Conservation (phyloP, 2,888 invertebrate species). For the Auanema sp. region DNA sequence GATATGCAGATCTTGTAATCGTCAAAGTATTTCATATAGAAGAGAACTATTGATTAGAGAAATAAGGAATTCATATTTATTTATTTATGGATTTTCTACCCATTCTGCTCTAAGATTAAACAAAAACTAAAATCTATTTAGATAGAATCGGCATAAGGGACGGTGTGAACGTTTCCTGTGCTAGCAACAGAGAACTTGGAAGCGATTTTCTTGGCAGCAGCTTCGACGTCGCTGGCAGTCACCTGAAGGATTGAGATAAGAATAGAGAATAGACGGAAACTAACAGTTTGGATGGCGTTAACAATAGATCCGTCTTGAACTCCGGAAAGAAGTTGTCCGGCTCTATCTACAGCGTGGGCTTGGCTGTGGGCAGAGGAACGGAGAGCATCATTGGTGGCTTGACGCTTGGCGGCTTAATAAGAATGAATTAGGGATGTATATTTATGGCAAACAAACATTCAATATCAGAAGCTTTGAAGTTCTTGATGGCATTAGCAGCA, state of each 20-base stretch:
- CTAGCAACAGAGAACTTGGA: constrained; percentile 39
- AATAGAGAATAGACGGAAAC: neutral
- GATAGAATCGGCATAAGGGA: constrained; percentile 43
- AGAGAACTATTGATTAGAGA: too few species aligned
- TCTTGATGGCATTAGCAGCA: constrained; percentile 45
- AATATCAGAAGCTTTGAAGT: constrained; percentile 36
- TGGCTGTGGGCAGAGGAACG: constrained; percentile 31
- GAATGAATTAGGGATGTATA: neutral
- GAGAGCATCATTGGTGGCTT: constrained; percentile 32
- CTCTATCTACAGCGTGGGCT: constrained; percentile 28
- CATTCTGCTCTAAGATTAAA: too few species aligned
- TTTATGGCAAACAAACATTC: constrained; percentile 19
- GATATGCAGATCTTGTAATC: too few species aligned
- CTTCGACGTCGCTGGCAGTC: constrained; percentile 32
- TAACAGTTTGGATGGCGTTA: constrained; percentile 22
- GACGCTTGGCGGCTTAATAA: constrained; percentile 32
- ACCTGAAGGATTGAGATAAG: constrained; percentile 21
- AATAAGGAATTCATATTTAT: too few species aligned
- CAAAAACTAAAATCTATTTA: constrained; percentile 17
- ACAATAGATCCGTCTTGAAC: constrained; percentile 29
- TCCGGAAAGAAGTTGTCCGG: constrained; percentile 28
- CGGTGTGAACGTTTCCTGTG: constrained; percentile 36
- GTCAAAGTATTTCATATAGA: too few species aligned
- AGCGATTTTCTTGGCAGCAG: constrained; percentile 37
- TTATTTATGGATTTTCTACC: too few species aligned